Base-by-base conservation (phyloP, 1,140 invertebrate species). In the Micrasema minimum region DNA sequence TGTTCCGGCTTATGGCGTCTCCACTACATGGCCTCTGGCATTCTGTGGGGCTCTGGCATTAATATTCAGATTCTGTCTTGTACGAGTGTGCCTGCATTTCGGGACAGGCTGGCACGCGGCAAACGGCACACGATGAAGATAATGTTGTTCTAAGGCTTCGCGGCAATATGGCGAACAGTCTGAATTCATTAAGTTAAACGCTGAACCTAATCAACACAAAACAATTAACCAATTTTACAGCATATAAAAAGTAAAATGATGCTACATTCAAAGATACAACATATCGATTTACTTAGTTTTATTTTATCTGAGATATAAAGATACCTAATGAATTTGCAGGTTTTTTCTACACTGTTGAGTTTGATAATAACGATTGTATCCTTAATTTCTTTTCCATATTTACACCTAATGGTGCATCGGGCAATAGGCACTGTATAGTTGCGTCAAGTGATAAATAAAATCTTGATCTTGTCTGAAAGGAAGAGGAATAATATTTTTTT, bases 51-150 rank as follows among this genome's bases (percentile, higher is more conserved):
- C 12, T 12, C 12, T 12, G 10, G 50, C 50, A 51, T 51, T 23
- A 31, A 51, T 51, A 51, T 51, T 51, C 20, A 51, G 50, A n/a
- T n/a, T 10, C 6, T 31, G 26, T 35, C 23, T 20, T 14, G 7
- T 23, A 20, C 16, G n/a, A 64, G 31, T 64, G 59, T 26, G 41
- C 45, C 45, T 64, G 59, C 43, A 64, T 45, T 64, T 46, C 14
- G 41, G 31, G 59, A 26, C 43, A 43, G 12, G 38, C 12, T 46
- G 12, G 59, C 43, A 7, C 38, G n/a, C 59, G 26, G 18, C 55
- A 31, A 12, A 59, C 16, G 10, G n/a, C n/a, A n/a, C n/a, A n/a
- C n/a, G 10, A 11, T 22, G 18, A 37, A 0, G 41, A 12, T 1
- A 35, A 18, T 16, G 38, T 46, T 16, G 38, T 46, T 64, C 22